A percentile compares a stretch with the other conserved stretches of the same genome.
Evolutionary conservation across 2,113 vertebrate genomes (phyloP).

Genomic region (Gymnobelideus leadbeateri): DNA sequence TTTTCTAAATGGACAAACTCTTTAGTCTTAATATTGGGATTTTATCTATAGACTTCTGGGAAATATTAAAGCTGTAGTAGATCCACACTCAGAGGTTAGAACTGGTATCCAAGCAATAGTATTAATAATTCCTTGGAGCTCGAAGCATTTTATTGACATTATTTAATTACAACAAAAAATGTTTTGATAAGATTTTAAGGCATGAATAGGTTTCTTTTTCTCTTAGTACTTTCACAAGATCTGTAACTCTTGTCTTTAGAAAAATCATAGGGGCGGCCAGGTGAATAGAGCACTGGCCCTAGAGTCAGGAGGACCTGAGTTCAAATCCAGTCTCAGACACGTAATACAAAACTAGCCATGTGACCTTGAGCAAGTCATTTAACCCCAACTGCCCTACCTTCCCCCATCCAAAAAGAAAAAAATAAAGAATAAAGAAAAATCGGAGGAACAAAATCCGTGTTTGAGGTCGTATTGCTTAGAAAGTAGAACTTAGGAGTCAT

Average conservation of each 20-base stretch:
- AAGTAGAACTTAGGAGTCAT: neutral
- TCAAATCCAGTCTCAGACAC: too few relatives aligned
- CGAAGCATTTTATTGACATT: neutral
- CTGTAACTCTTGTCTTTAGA: neutral
- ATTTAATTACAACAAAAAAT: neutral
- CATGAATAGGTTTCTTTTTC: neutral
- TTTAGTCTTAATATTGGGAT: neutral
- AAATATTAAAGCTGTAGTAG: neutral
- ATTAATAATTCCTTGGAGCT: neutral
- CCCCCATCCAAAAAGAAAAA: too few relatives aligned
- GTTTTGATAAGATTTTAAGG: neutral
- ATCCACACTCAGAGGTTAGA: neutral
- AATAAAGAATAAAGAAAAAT: too few relatives aligned
- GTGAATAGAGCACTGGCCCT: too few relatives aligned
- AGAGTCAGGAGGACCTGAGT: too few relatives aligned
- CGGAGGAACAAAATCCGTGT: neutral
- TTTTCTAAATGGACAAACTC: constrained; percentile 27
- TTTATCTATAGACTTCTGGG: neutral
- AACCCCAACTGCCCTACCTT: too few relatives aligned
- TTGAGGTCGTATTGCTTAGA: neutral
- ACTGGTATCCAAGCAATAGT: neutral
- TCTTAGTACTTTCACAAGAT: neutral
- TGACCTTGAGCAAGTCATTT: too few relatives aligned
- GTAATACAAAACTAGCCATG: too few relatives aligned
- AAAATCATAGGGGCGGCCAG: neutral